These are phyloP conservation scores for Drymodes brunneopygia DNA, from an alignment of 2,113 vertebrate species.

Conservation along the genomic window DNA sequence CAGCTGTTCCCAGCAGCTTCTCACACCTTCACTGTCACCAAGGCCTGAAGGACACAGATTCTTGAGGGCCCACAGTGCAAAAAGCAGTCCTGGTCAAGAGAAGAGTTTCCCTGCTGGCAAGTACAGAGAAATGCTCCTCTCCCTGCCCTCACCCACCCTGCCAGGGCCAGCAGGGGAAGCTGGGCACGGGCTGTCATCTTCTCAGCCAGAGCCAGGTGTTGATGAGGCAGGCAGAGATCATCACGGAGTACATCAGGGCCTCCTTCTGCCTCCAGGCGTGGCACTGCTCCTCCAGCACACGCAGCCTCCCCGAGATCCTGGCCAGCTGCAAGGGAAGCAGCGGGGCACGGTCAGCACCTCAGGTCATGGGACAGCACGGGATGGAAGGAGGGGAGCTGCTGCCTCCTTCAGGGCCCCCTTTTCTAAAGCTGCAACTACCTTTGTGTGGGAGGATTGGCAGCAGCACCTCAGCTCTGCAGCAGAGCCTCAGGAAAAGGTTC, in stretches of 20 bases:
- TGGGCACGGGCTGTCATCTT: not conserved
- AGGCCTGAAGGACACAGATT: not conserved
- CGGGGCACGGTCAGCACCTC: not conserved
- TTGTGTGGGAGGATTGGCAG: not conserved
- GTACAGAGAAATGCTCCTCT: not conserved
- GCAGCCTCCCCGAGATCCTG: conserved; percentile 69
- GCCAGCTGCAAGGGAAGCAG: conserved; percentile 64
- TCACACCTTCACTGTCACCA: not conserved
- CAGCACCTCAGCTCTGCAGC: not conserved
- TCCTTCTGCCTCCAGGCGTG: conserved; percentile 64
- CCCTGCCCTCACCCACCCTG: not conserved
- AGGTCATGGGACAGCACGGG: not conserved
- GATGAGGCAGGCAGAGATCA: conserved; percentile 69
- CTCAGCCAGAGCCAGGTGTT: conserved; percentile 82
- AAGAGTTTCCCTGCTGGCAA: not conserved
- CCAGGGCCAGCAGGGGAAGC: not conserved
- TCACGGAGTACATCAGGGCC: conserved; percentile 66
- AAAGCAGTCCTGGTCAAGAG: not conserved
- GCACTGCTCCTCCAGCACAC: conserved; percentile 70
- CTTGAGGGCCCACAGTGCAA: not conserved
- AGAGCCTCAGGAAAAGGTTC: not conserved
- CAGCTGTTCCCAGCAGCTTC: not conserved
- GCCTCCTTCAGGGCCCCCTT: not conserved
- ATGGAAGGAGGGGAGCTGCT: not conserved
- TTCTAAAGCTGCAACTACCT: not conserved